Evolutionary conservation across 2,113 vertebrate species (phyloP).

Genomic region (Acanthochromis polyacanthus): DNA sequence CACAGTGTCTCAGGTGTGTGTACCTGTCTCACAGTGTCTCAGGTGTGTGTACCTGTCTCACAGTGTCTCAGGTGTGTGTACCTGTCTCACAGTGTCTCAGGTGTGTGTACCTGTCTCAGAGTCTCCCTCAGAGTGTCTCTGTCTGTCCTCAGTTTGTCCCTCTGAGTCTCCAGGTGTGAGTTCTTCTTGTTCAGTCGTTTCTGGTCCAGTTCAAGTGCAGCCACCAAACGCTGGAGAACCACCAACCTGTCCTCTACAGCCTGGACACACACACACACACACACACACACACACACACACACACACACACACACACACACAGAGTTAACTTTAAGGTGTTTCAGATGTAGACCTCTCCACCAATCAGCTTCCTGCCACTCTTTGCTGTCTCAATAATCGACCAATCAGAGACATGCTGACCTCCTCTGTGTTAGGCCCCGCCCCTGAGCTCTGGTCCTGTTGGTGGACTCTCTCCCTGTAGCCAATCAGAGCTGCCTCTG

Average conservation of each 20-base stretch:
- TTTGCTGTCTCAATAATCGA: not conserved
- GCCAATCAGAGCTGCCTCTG: slow-evolving; percentile 69
- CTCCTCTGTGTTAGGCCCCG: slow-evolving; percentile 11
- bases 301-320: too few species aligned
- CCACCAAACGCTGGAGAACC: slow-evolving; percentile 78
- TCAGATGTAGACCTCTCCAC: not conserved
- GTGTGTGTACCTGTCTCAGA: not conserved
- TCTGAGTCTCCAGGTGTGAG: slow-evolving; percentile 69
- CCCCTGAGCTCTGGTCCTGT: slow-evolving; percentile 41
- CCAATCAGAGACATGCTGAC: slow-evolving; percentile 38
- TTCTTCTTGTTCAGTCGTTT: slow-evolving; percentile 71
- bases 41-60: not conserved
- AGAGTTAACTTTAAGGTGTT: too few species aligned
- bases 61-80: not conserved
- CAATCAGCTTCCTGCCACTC: too few species aligned
- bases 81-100: not conserved
- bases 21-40: slow-evolving; percentile 44
- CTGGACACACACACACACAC: slow-evolving; percentile 35
- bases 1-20: not conserved
- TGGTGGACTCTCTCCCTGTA: slow-evolving; percentile 54
- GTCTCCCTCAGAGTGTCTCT: slow-evolving; percentile 70
- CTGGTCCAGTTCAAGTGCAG: slow-evolving; percentile 79
- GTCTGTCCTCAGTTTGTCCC: slow-evolving; percentile 68
- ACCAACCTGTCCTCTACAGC: slow-evolving; percentile 53
- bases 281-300: too few species aligned